Evolutionary conservation across 2,113 vertebrate species (phyloP), one percentile per base, ranked within the genome.

Genomic region (Myrmecophaga tridactyla): DNA sequence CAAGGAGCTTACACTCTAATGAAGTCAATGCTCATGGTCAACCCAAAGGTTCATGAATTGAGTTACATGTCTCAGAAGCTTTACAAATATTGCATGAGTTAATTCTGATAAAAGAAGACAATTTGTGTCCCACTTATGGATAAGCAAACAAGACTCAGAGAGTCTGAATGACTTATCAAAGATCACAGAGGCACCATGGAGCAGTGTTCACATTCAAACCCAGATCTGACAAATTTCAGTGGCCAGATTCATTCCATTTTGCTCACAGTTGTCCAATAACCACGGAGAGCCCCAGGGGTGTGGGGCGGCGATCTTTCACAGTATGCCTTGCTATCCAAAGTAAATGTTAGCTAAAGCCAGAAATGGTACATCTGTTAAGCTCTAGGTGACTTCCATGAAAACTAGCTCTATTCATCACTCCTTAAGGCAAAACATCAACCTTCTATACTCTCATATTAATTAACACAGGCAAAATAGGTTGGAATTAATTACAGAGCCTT

Each of bases 401-500:
- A 87, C 46, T 70, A 48, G 23, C 69, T 76, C 94, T 93, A 93
- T 94, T 86, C 96, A 62, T 81, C 94, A 96, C 86, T 92, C 46
- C 20, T 4, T 92, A 75, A 86, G 58, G 75, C 72, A 84, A 96
- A 93, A 70, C 73, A 84, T 92, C 56, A 96, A 78, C 88, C 69
- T 91, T 41, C 80, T 92, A 25, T 34, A 70, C 77, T 56, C 21
- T 48, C 62, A 88, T 48, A 29, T 97, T 98, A 98, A 98, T 98
- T 98, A 98, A 97, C 89, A 90, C 96, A 94, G 95, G 92, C 97
- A 93, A 88, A 8, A 0, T 91, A 96, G 70, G 72, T 81, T 96
- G 73, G 56, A 97, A 87, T 95, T 97, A 96, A 98, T 98, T 94
- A 97, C 29, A 92, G 83, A 95, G 27, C 17, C 89, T 94, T 94